Conservation (phyloP, 23 tunicate species). For the Botrylloides violaceus region DNA sequence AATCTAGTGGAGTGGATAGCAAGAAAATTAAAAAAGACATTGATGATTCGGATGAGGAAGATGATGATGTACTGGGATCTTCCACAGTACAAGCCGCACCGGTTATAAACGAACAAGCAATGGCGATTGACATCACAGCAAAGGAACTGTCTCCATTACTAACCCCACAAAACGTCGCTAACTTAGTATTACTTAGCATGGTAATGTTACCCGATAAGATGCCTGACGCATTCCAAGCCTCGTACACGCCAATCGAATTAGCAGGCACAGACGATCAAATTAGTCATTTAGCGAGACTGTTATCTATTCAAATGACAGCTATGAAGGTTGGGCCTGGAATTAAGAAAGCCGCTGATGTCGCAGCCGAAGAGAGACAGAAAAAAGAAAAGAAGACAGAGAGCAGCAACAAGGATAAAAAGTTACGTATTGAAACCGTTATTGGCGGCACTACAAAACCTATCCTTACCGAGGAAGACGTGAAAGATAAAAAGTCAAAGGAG, state of each 20-base stretch:
- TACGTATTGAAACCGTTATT: constrained; percentile 36
- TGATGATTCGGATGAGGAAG: constrained; percentile 51
- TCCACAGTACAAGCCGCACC: neutral
- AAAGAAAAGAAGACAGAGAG: constrained; percentile 35
- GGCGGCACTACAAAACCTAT: constrained; percentile 31
- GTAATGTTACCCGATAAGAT: constrained; percentile 91
- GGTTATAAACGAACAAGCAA: constrained; percentile 17
- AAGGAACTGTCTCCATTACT: constrained; percentile 62
- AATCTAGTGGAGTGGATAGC: constrained; percentile 1
- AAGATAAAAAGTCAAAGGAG: constrained; percentile 43
- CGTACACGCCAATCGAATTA: constrained; percentile 98
- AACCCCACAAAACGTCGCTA: constrained; percentile 84
- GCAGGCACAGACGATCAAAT: constrained; percentile 95
- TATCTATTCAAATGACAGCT: constrained; percentile 89
- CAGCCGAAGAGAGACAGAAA: constrained; percentile 49
- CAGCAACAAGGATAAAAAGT: constrained; percentile 21
- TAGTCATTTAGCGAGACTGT: constrained; percentile 79
- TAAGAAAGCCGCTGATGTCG: constrained; percentile 78
- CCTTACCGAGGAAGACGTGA: constrained; percentile 58
- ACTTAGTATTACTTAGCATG: constrained; percentile 86
- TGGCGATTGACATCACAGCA: constrained; percentile 90
- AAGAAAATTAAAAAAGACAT: constrained; percentile 74
- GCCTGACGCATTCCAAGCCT: constrained; percentile 88
- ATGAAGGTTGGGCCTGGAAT: constrained; percentile 73
- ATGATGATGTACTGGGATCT: constrained; percentile 24